Percentiles rank a stretch among this genome's conserved stretches.
phyloP scores from a whole-genome alignment of 53 echinoderm and acorn worm genomes.

The Apostichopus leukothele region DNA sequence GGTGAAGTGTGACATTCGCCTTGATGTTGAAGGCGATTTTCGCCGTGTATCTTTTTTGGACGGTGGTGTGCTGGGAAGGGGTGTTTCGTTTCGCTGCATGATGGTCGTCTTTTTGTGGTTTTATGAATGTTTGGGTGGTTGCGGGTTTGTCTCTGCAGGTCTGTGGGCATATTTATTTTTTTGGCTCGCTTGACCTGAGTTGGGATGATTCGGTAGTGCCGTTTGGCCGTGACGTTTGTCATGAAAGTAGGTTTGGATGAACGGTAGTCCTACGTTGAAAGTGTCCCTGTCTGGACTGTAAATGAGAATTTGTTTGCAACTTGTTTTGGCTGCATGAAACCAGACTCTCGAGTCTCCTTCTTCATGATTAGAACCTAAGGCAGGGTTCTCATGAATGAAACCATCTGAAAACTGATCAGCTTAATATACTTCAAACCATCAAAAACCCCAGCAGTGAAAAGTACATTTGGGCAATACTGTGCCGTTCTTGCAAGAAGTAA shows the following conservation, averaged over 20 bases:
- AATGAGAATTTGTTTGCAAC: not conserved
- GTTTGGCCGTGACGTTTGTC: not conserved
- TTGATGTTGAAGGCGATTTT: no score
- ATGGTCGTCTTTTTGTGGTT: no score
- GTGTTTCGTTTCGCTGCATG: no score
- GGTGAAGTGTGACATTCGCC: no score
- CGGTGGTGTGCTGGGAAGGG: no score
- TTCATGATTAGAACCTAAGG: conserved; percentile 6
- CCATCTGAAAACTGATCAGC: not conserved
- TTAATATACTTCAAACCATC: not conserved
- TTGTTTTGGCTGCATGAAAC: not conserved
- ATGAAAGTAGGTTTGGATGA: not conserved
- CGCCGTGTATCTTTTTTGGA: no score
- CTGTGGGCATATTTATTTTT: not conserved
- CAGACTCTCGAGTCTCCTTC: conserved; percentile 33
- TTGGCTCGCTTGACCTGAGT: not conserved
- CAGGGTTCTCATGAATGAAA: not conserved
- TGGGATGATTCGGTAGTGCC: not conserved
- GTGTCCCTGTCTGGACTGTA: conserved; percentile 7
- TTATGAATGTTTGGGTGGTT: no score
- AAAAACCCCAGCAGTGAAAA: conserved; percentile 1
- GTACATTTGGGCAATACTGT: not conserved
- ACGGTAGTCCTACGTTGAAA: not conserved
- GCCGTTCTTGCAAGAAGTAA: not conserved
- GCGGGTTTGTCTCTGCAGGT: no score